Evolutionary conservation across 2,113 vertebrate species (phyloP), one percentile per base, ranked within the genome.

Genomic region (Mesembrinibis cayennensis): DNA sequence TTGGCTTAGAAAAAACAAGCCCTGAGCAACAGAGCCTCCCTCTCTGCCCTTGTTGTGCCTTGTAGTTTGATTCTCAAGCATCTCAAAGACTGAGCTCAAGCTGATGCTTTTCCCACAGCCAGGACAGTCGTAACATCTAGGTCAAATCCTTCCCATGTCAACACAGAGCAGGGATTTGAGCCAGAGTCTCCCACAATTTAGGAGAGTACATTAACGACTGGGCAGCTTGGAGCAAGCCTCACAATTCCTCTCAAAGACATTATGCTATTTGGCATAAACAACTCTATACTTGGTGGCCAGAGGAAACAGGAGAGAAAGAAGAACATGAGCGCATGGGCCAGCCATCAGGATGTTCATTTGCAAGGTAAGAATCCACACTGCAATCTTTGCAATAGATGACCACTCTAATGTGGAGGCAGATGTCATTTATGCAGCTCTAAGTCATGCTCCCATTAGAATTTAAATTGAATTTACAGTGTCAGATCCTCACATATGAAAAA

Each of bases 11-110:
- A 62, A 21, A 79, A 88, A 62, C 5, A 61, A 36, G 3, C 15
- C 16, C 49, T 32, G 17, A 21, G 67, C 55, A 89, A 55, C 4
- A 70, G 32, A 78, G 16, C 9, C 30, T 63, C 15, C 34, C n/a
- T 70, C 49, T 77, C 44, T 59, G 20, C 55, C 26, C 53, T 58
- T 27, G 16, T 11, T 27, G 44, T 18, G 32, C 32, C 29, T 72
- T 3, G 0, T 2, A 30, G 27, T 66, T 87, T 2, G 0, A 18
- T 63, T 63, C 72, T 66, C 22, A n/a, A 81, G 15, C 3, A 19
- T 22, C 65, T 45, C 45, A 42, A 87, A 67, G 19, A 52, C 23
- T 15, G 30, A 52, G 69, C 63, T 89, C 3, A 1, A 91, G 22
- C 2, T 45, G 69, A 71, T 62, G 42, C 25, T 84, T 67, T 73